Evolutionary conservation across 2,113 vertebrate genomes (phyloP).

Genomic region (Ranitomeya variabilis): DNA sequence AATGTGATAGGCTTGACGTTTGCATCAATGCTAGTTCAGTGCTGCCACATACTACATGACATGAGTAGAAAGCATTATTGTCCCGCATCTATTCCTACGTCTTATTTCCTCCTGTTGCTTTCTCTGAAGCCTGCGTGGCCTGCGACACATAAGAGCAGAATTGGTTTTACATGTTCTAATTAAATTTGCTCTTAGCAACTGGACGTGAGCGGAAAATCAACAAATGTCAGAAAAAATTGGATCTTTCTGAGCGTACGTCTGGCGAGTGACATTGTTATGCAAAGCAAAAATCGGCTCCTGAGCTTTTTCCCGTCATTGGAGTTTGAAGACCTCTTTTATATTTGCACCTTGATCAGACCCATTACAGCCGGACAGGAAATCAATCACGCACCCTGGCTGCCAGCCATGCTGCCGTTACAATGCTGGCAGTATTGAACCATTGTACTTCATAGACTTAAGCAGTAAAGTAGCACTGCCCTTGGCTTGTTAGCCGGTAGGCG

Average conservation of each 20-base stretch:
- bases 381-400: background rate
- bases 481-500: background rate
- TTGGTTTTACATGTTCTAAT: constrained; percentile 18
- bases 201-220: constrained; percentile 23
- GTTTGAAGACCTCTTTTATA: constrained; percentile 29
- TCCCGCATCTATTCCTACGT: background rate
- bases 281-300: background rate
- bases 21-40: background rate
- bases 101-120: background rate
- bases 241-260: background rate
- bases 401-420: constrained; percentile 26
- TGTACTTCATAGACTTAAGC: constrained; percentile 25
- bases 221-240: constrained; percentile 34
- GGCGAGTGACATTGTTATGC: constrained; percentile 3
- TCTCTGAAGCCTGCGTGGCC: background rate
- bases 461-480: background rate
- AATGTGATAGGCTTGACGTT: background rate
- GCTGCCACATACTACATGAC: background rate
- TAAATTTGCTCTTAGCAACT: constrained; percentile 14
- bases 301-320: constrained; percentile 6
- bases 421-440: constrained; percentile 3
- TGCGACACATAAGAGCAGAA: background rate
- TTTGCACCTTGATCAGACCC: constrained; percentile 7
- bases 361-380: constrained; percentile 31
- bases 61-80: background rate